phyloP scores from a whole-genome alignment of 2,797 vertebrate genomes.

The Poeciliopsis presidionis region DNA sequence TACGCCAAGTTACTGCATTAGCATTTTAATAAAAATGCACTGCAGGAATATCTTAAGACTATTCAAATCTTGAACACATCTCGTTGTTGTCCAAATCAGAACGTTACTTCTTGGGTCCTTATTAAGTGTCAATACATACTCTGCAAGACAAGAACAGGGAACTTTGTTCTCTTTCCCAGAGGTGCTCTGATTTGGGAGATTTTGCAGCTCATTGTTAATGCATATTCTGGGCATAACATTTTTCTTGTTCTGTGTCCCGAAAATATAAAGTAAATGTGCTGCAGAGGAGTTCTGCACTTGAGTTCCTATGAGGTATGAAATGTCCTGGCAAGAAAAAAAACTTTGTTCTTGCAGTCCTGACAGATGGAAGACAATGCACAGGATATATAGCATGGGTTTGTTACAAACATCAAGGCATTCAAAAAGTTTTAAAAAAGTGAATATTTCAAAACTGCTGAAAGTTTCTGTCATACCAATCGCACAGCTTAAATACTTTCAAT shows the following conservation, averaged over 20 bases:
- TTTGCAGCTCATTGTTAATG: background rate
- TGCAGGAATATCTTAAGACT: background rate
- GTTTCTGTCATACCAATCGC: background rate
- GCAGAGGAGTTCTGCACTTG: background rate
- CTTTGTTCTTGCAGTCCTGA: background rate
- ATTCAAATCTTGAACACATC: background rate
- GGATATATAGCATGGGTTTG: background rate
- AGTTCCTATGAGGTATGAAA: background rate
- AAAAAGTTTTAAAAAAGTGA: background rate
- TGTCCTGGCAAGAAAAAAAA: background rate
- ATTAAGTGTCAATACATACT: background rate
- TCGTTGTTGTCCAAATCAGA: background rate
- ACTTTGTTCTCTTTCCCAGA: background rate
- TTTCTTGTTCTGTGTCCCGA: background rate
- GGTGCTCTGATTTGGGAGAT: background rate
- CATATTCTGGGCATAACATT: background rate
- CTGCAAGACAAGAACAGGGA: background rate
- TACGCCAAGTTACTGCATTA: slow-evolving; percentile 18
- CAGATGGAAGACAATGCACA: background rate
- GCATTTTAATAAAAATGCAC: slow-evolving; percentile 11
- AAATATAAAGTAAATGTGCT: background rate
- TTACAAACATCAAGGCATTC: background rate
- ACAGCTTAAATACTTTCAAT: background rate
- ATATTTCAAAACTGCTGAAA: background rate
- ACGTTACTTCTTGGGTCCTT: background rate